phyloP scores from a whole-genome alignment of 92 coral and sea anemone species.

The Umimayanthus chanpuru region DNA sequence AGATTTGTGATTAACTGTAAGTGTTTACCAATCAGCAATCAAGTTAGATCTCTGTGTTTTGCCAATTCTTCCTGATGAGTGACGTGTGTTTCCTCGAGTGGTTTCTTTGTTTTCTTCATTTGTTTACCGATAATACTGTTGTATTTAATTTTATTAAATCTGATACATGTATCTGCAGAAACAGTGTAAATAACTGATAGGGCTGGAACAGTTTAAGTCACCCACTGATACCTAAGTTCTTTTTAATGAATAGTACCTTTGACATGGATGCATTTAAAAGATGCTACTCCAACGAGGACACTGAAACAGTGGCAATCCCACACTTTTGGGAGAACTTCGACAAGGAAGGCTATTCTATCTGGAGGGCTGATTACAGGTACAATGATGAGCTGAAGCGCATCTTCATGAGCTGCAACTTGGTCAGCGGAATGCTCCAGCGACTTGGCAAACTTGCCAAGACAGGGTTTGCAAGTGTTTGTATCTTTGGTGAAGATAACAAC shows the following conservation, averaged over 20 bases:
- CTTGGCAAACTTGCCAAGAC: slow-evolving; percentile 76
- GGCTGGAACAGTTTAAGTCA: not conserved
- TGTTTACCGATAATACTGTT: no score
- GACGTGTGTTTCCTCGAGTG: no score
- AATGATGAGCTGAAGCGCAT: slow-evolving; percentile 56
- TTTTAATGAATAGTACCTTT: slow-evolving; percentile 61
- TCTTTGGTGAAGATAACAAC: slow-evolving; percentile 68
- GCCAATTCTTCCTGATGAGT: no score
- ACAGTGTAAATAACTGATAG: not conserved
- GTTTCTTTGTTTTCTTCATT: no score
- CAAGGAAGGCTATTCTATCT: slow-evolving; percentile 88
- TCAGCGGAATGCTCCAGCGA: slow-evolving; percentile 92
- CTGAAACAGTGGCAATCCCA: slow-evolving; percentile 75
- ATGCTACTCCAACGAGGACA: slow-evolving; percentile 81
- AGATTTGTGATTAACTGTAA: no score
- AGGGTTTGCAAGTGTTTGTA: slow-evolving; percentile 73
- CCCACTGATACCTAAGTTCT: not conserved
- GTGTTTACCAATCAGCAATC: no score
- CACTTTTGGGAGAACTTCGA: slow-evolving; percentile 93
- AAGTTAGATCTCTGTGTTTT: no score
- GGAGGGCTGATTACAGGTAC: slow-evolving; percentile 85
- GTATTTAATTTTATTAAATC: no score
- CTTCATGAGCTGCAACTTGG: slow-evolving; percentile 89
- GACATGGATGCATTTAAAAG: slow-evolving; percentile 89
- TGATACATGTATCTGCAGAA: no score